Evolutionary conservation across 2,888 invertebrate genomes (phyloP).

Genomic region (Notodonta ziczac): DNA sequence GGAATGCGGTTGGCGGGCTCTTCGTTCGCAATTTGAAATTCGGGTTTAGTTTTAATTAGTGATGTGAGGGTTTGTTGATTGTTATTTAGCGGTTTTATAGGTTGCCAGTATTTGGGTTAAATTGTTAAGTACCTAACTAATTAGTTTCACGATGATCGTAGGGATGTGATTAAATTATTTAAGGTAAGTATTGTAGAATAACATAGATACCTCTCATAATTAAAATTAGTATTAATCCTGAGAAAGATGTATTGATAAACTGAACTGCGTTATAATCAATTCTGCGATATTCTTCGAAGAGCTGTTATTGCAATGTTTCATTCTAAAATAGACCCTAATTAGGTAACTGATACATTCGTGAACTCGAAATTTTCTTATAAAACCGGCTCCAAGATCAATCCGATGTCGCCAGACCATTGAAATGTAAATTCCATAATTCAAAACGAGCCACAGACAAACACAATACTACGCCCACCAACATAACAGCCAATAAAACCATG

Average conservation of each 20-base stretch:
- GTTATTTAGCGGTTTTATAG: conserved; percentile 1
- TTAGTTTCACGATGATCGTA: neutral
- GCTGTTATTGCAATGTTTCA: too few relatives aligned
- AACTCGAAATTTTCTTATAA: too few relatives aligned
- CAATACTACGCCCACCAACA: too few relatives aligned
- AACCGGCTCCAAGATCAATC: neutral
- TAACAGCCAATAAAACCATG: too few relatives aligned
- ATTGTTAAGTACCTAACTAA: neutral
- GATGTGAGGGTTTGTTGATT: conserved; percentile 20
- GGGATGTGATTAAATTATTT: neutral
- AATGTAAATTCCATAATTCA: neutral
- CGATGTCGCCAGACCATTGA: neutral
- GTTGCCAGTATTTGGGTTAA: conserved; percentile 2
- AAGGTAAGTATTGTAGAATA: too few relatives aligned
- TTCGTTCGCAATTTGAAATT: conserved; percentile 38
- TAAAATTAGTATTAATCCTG: too few relatives aligned
- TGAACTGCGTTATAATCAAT: too few relatives aligned
- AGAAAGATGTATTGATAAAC: too few relatives aligned
- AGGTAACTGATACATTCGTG: too few relatives aligned
- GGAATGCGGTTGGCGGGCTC: conserved; percentile 46
- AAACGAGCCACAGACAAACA: neutral
- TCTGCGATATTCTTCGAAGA: too few relatives aligned
- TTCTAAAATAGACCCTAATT: too few relatives aligned
- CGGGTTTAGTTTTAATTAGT: conserved; percentile 54
- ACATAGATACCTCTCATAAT: too few relatives aligned